Conservation (phyloP, 2,888 invertebrate genomes). For the Beris chalybata region DNA sequence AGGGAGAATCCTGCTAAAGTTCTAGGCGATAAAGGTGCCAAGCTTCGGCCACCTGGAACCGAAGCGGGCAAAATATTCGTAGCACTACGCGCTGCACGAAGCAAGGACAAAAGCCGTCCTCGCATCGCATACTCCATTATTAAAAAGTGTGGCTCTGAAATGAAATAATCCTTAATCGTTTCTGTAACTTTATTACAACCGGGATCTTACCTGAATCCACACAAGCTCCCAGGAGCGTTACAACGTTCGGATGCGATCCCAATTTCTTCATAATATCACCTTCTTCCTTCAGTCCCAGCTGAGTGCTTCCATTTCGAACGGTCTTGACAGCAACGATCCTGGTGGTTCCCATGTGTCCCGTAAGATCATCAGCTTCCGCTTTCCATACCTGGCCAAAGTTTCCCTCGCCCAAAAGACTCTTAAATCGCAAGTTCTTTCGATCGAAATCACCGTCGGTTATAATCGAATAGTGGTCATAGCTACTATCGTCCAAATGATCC, state of each 20-base stretch:
- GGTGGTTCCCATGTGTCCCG: slow-evolving; percentile 74
- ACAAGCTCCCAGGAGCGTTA: slow-evolving; percentile 79
- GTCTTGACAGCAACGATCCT: slow-evolving; percentile 84
- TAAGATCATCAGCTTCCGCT: slow-evolving; percentile 79
- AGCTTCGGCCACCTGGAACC: slow-evolving; percentile 53
- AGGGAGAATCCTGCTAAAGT: slow-evolving; percentile 79
- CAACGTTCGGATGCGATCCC: slow-evolving; percentile 80
- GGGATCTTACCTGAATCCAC: slow-evolving; percentile 72
- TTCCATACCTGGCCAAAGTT: slow-evolving; percentile 89
- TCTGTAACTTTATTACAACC: neutral
- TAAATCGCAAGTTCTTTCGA: slow-evolving; percentile 72
- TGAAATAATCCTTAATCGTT: neutral
- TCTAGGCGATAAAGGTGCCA: slow-evolving; percentile 57
- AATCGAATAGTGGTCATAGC: slow-evolving; percentile 51
- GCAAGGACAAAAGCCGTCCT: slow-evolving; percentile 75
- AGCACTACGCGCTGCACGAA: slow-evolving; percentile 62
- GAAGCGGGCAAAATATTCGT: slow-evolving; percentile 58
- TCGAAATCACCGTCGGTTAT: slow-evolving; percentile 67
- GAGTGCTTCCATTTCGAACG: slow-evolving; percentile 75
- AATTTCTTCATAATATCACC: slow-evolving; percentile 84
- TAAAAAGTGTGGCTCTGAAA: slow-evolving; percentile 78
- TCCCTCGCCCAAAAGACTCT: slow-evolving; percentile 79
- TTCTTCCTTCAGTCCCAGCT: slow-evolving; percentile 75
- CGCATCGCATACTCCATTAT: slow-evolving; percentile 87
- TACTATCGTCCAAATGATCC: slow-evolving; percentile 42